Evolutionary conservation across 1,140 invertebrate genomes (phyloP).

Genomic region (Spodoptera litura): DNA sequence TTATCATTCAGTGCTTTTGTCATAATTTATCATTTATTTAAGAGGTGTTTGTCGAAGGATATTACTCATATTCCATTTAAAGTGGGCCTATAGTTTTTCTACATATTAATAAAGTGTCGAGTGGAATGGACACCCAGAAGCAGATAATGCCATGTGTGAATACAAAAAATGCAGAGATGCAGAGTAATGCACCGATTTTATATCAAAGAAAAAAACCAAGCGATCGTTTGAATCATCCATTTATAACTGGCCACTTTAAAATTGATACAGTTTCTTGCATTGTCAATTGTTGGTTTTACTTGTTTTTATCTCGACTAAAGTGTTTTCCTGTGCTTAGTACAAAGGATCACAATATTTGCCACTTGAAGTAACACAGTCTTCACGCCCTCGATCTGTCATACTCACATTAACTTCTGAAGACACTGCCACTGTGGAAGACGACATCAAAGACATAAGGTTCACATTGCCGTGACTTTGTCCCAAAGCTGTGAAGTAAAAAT

Average conservation of each 20-base stretch:
- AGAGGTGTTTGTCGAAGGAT: constrained; percentile 6
- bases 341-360: constrained; percentile 51
- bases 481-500: constrained; percentile 50
- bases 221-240: constrained; percentile 26
- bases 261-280: constrained; percentile 39
- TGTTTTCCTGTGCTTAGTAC: constrained; percentile 51
- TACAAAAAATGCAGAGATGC: background rate
- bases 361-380: constrained; percentile 44
- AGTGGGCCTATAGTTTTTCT: background rate
- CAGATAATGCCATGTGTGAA: background rate
- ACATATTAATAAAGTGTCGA: constrained; percentile 10
- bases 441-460: constrained; percentile 25
- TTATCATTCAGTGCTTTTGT: constrained; percentile 29
- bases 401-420: constrained; percentile 31
- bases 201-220: background rate
- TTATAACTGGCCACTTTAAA: constrained; percentile 32
- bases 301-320: constrained; percentile 51
- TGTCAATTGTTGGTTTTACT: constrained; percentile 52
- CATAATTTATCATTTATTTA: constrained; percentile 32
- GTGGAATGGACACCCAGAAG: constrained; percentile 1
- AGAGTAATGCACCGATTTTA: background rate
- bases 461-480: constrained; percentile 1
- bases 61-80: constrained; percentile 19
- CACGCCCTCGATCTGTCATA: constrained; percentile 40
- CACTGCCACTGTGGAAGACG: background rate